Evolutionary conservation across 1,140 invertebrate genomes (phyloP), one percentile per base, ranked within the genome.

Genomic region (Drosophila chauvacae): DNA sequence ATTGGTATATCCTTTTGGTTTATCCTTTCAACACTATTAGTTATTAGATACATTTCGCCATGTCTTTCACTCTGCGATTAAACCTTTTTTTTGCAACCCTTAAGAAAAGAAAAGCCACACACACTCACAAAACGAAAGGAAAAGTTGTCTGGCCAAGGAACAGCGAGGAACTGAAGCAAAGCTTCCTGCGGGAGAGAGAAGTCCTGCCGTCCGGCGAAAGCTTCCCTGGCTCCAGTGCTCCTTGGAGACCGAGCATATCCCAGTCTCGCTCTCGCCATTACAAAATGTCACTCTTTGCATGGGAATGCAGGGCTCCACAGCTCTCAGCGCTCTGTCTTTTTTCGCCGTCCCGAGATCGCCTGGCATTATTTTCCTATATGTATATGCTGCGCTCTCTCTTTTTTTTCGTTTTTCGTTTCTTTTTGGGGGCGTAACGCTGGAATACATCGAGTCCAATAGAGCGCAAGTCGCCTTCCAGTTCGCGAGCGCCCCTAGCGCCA

Each of bases 211-310:
- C 30, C 14, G 33, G 30, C 35, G 9, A 86, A 87, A 88, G 82
- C 81, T 85, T 65, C 61, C 26, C 18, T 48, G 55, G 44, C 69
- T 23, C 59, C 33, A 39, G n/a, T 14, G 51, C 33, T 55, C 51
- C 33, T 37, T 37, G 33, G 51, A 55, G 7, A 9, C 18, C 7
- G 6, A 1, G 11, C 1, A 13, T 56, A 56, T 16, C 35, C 35
- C 59, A 18, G 14, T 16, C 74, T 77, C 66, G 58, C 50, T 42
- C 74, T 77, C 48, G 45, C 62, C 20, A 85, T 81, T 90, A 69
- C 79, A 90, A 90, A 90, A 80, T 90, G 85, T 90, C 85, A 90
- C 85, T 90, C 81, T 61, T 55, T 90, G 85, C 78, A 90, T 85
- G 82, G 86, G 85, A 90, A 90, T 90, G 69, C 53, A 57, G 23